Percentiles rank a stretch among this genome's conserved stretches.
These are phyloP conservation scores for Ophion slaviceki DNA, from an alignment of 2,888 invertebrate genomes.

Conservation along the genomic window DNA sequence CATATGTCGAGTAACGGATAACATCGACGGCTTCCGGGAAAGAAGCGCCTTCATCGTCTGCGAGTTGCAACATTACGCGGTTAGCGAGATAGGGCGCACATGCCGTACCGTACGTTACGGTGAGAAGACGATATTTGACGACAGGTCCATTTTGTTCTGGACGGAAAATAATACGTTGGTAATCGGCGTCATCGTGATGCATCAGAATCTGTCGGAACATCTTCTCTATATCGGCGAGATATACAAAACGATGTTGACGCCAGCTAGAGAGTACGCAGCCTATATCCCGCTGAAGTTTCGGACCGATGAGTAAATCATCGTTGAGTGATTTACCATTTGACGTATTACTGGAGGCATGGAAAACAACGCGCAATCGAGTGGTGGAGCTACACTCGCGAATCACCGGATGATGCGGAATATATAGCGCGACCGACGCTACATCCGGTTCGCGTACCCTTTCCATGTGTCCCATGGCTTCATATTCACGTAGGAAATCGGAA, in stretches of 20 bases:
- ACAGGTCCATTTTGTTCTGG: no score
- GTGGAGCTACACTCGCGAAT: slow-evolving; percentile 48
- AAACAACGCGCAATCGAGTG: slow-evolving; percentile 56
- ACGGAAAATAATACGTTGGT: no score
- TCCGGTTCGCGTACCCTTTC: slow-evolving; percentile 17
- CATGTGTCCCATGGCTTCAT: slow-evolving; percentile 62
- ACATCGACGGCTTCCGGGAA: no score
- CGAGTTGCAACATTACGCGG: no score
- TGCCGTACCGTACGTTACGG: no score
- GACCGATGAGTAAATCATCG: no score
- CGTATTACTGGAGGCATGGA: slow-evolving; percentile 60
- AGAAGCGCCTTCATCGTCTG: no score
- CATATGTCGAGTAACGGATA: no score
- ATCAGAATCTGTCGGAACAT: slow-evolving; percentile 55
- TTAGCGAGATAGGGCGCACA: no score
- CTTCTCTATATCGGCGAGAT: slow-evolving; percentile 52
- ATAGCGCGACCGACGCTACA: background rate
- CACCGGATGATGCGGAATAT: slow-evolving; percentile 46
- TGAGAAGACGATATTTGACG: no score
- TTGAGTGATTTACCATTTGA: slow-evolving; percentile 54
- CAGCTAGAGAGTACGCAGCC: slow-evolving; percentile 29
- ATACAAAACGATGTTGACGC: slow-evolving; percentile 40
- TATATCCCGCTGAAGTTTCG: no score
- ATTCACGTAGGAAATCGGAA: slow-evolving; percentile 60
- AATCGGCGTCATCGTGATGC: slow-evolving; percentile 44